Base-by-base conservation (phyloP, 30 jellyfish, hydroid and myxozoan genomes). In the Chironex yamaguchii region DNA sequence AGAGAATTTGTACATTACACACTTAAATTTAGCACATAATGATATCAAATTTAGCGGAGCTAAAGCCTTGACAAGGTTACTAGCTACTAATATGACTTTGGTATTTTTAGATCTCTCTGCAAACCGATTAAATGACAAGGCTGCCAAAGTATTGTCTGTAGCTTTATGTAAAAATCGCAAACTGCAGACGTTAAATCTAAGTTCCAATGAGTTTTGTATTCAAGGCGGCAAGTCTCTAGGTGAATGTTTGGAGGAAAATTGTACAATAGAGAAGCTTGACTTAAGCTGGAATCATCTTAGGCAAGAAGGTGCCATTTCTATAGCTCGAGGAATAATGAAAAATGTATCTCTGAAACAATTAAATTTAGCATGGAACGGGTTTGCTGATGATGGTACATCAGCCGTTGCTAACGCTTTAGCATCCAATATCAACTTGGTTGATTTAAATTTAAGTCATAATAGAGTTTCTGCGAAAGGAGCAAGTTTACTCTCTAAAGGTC, bases 211-310 rank as follows among this genome's bases (percentile, higher is more conserved):
- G 31, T 67, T 87, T 42, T 52, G 53, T 76, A 33, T 90, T n/a
- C 3, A 30, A 4, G 87, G 87, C 1, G 96, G 96, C 29, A 71
- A 32, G 58, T 64, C 30, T 23, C 29, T 87, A 12, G 88, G 88
- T 4, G 58, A 52, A 31, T 83, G 85, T 3, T 24, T 87, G 14
- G 88, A 66, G 64, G 42, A 34, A 6, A 87, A 87, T 67, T 26
- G 58, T 29, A 31, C 84, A 2, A 26, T 87, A 9, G 62, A 14
- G 1, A 80, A 87, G 9, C 62, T 87, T 28, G 96, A 87, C 48
- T 48, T 87, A 58, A 87, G 96, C 49, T 87, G 96, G 96, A 87
- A 87, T 62, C 88, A 77, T 36, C 24, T 87, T 1, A 24, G 96
- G 29, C 6, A 29, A 36, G 83, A 76, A 1, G 96, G 96, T 1